These are phyloP conservation scores for Tupaia tana DNA, from an alignment of 2,113 vertebrate species.

Conservation along the genomic window DNA sequence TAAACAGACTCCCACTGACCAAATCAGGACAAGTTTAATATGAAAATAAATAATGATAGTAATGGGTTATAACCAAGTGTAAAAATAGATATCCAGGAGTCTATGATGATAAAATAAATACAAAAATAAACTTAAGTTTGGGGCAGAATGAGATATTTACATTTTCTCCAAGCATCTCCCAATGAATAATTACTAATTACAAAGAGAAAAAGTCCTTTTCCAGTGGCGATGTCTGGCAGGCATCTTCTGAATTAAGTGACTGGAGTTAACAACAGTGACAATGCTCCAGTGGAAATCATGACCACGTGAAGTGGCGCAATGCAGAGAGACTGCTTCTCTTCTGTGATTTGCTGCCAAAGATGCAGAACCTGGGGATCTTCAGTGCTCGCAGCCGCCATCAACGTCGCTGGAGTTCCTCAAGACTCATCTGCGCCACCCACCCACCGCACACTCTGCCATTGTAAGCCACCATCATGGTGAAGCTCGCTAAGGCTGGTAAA, in stretches of 20 bases:
- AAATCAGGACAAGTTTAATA: background rate
- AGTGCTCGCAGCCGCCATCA: no score
- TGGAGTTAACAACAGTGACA: background rate
- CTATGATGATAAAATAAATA: background rate
- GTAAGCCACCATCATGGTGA: no score
- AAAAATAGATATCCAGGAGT: background rate
- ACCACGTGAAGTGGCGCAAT: accelerated
- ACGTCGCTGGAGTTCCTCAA: no score
- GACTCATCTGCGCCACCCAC: no score
- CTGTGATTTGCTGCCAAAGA: background rate
- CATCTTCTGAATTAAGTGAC: background rate
- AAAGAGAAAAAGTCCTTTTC: background rate
- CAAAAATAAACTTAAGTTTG: constrained; percentile 20
- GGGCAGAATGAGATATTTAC: background rate
- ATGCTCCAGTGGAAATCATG: background rate
- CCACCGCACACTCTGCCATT: no score
- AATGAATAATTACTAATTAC: constrained; percentile 1
- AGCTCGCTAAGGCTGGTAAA: no score
- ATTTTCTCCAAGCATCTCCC: constrained; percentile 45
- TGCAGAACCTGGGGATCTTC: background rate
- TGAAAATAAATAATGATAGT: background rate
- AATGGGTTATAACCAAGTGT: background rate
- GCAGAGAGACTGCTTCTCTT: background rate
- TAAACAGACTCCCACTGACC: background rate
- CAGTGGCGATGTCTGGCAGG: background rate